Base-by-base conservation (phyloP, 2,888 invertebrate genomes). In the Zaprionus lineosus region DNA sequence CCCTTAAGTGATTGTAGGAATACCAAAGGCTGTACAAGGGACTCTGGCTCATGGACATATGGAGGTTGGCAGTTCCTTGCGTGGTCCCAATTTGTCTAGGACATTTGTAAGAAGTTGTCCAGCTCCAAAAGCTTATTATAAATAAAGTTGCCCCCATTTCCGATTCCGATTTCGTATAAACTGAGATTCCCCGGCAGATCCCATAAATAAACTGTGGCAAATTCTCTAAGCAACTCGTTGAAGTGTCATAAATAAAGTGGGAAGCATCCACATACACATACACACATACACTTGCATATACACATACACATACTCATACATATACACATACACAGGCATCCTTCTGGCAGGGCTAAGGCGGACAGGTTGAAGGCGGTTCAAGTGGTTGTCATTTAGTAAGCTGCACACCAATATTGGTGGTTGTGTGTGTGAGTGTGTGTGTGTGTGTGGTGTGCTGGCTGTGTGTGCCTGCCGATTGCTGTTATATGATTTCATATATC, bases 401-500 rank as follows among this genome's bases (percentile, higher is more conserved):
- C 82, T 71, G 71, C 71, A 84, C 65, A 81, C 77, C 72, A n/a
- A 26, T 50, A 33, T 33, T 50, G 12, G n/a, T 24, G 15, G 34
- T 1, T 43, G 48, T 57, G 41, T 57, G 0, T 24, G 40, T 56
- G 44, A 51, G 67, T 48, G 40, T 50, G 52, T 69, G 43, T 56
- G 40, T 59, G 46, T 56, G 37, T 34, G 51, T 69, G 31, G 44
- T 16, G 51, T 16, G 31, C 36, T 47, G 39, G 24, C n/a, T 21
- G 18, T 47, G 28, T 63, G 40, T 56, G 51, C 56, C 58, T 83
- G 83, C 59, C 84, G 86, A 82, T 82, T 74, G 77, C 63, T 72
- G 72, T 77, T 86, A 82, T 84, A 77, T 86, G 86, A 82, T 82
- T 86, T 86, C 86, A 82, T 82, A 82, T 84, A 84, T 86, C 86